phyloP scores from a whole-genome alignment of 2,797 vertebrate genomes.

The Catostomus latipinnis region DNA sequence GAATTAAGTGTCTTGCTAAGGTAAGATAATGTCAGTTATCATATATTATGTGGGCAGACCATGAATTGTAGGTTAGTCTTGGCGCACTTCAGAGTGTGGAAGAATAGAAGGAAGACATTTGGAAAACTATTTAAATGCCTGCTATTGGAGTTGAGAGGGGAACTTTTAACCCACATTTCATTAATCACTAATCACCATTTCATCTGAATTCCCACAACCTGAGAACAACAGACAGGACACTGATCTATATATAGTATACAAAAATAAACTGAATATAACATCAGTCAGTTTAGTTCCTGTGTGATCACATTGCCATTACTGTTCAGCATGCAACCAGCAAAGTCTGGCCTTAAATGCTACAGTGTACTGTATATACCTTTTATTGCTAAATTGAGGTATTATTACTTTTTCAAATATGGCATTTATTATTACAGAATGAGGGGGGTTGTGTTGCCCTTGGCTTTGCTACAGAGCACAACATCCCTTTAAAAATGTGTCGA shows the following conservation, averaged over 20 bases:
- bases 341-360: no score
- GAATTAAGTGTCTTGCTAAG: not conserved
- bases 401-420: conserved; percentile 11
- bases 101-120: conserved; percentile 51
- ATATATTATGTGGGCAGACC: no score
- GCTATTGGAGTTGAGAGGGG: conserved; percentile 4
- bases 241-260: not conserved
- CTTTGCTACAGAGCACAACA: conserved; percentile 1
- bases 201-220: conserved; percentile 9
- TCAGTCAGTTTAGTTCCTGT: not conserved
- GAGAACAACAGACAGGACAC: not conserved
- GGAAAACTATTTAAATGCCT: conserved; percentile 40
- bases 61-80: conserved; percentile 2
- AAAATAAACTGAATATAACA: not conserved
- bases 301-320: not conserved
- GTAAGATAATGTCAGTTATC: not conserved
- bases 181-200: not conserved
- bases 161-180: not conserved
- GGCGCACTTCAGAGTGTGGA: conserved; percentile 3
- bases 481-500: not conserved
- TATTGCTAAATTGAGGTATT: not conserved
- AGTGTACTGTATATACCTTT: not conserved
- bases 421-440: conserved; percentile 37
- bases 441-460: not conserved
- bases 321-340: not conserved